Evolutionary conservation across 2,113 vertebrate species (phyloP), one percentile per base, ranked within the genome.

Genomic region (Hippocampus zosterae): DNA sequence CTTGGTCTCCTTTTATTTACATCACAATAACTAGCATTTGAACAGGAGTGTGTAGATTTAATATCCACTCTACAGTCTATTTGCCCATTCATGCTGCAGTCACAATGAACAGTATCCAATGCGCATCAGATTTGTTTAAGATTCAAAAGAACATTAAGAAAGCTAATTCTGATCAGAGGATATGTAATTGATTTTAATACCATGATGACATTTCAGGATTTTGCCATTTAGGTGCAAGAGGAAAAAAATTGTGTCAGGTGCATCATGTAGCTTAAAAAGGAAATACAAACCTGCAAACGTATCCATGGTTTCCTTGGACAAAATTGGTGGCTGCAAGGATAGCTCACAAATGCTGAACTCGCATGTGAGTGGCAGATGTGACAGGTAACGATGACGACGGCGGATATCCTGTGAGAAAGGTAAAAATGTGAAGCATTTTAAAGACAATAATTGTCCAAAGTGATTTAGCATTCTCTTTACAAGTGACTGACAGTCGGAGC

Each of bases 281-380:
- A 60, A 33, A 60, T 40, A 63, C 77, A 85, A 67, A 99, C 97
- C 97, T 91, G 94, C 92, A 71, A 98, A 98, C 68, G 94, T 91
- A 84, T 95, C 94, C 64, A 98, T 88, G 13, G 97, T 99, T 86
- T 96, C 96, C 84, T 94, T 94, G 41, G 97, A 97, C 79, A 99
- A 85, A 59, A 95, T 23, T 4, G 97, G 97, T 0, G 94, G 95
- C 88, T 96, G 93, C 75, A 98, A 91, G 67, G 94, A 93, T 62
- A 99, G 86, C 80, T 98, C 97, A 86, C 97, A 99, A 81, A 98
- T 95, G 86, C 96, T 96, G 91, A 97, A 98, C 88, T 99, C 97
- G n/a, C 97, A 99, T 12, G 97, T 99, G 77, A 99, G 96, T 0
- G 97, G 97, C 89, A 99, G 89, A 79, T 99, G 97, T 78, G 94